Percentiles rank a stretch among this genome's conserved stretches.
Evolutionary conservation across 2,113 vertebrate species (phyloP).

Genomic region (Numida meleagris): DNA sequence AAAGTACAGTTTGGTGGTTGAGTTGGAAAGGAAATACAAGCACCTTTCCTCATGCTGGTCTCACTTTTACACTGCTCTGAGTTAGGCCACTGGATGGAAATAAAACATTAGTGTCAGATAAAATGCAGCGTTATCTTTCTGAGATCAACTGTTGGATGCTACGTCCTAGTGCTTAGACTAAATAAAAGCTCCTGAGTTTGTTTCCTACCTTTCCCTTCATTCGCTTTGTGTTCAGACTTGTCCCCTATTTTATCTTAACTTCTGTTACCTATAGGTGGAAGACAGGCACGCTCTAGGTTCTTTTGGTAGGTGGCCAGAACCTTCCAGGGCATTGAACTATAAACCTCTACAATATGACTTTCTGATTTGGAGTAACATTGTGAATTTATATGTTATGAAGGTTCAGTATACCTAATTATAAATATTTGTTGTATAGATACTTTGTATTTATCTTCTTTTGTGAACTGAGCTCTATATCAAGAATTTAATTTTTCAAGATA

Average conservation of each 20-base stretch:
- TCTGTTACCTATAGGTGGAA: neutral
- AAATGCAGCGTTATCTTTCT: neutral
- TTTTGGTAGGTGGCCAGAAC: neutral
- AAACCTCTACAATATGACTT: neutral
- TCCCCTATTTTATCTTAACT: neutral
- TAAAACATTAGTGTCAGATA: neutral
- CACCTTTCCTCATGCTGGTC: neutral
- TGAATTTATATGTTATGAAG: neutral
- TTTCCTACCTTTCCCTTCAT: neutral
- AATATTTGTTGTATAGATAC: neutral
- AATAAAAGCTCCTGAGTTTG: neutral
- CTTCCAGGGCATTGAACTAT: neutral
- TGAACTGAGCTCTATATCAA: neutral
- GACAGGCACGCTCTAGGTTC: neutral
- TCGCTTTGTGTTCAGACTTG: neutral
- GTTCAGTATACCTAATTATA: neutral
- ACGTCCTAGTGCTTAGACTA: neutral
- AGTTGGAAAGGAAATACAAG: neutral
- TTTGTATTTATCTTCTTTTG: neutral
- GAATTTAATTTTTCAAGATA: neutral
- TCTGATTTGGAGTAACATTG: neutral
- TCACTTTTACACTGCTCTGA: neutral
- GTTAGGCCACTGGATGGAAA: neutral
- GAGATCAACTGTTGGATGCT: neutral
- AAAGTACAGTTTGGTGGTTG: neutral